These are phyloP conservation scores for Triplophysa dalaica DNA, from an alignment of 2,113 vertebrate species.

Conservation along the genomic window DNA sequence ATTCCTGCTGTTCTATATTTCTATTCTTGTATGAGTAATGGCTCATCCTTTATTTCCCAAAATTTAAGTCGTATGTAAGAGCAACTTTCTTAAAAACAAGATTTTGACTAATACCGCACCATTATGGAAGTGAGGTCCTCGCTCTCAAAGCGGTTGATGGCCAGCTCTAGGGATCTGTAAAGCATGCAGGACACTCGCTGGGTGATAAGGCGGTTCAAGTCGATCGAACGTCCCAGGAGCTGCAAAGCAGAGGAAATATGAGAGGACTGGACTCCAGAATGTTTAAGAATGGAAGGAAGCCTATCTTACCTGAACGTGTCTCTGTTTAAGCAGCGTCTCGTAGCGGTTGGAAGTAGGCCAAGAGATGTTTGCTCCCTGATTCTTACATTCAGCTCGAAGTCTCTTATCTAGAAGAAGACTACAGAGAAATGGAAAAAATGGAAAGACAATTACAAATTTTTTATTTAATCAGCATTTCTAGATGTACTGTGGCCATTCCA, in stretches of 20 bases:
- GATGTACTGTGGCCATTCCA: too few relatives aligned
- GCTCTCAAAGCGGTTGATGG: conserved; percentile 85
- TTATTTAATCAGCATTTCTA: too few relatives aligned
- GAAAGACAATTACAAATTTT: too few relatives aligned
- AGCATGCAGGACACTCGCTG: conserved; percentile 84
- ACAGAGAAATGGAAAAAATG: neutral
- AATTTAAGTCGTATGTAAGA: too few relatives aligned
- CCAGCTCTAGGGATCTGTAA: conserved; percentile 83
- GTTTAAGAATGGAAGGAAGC: neutral
- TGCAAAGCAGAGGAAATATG: conserved; percentile 54
- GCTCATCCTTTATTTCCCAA: neutral
- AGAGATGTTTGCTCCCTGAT: conserved; percentile 82
- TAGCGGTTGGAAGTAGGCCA: conserved; percentile 82
- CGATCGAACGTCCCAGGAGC: conserved; percentile 86
- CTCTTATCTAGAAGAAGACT: conserved; percentile 87
- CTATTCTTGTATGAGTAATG: neutral
- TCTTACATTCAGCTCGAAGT: conserved; percentile 85
- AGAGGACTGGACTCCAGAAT: neutral
- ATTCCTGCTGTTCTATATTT: conserved; percentile 19
- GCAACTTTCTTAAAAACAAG: neutral
- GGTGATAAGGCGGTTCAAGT: conserved; percentile 85
- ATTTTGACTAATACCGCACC: conserved; percentile 66
- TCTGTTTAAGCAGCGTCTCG: conserved; percentile 84
- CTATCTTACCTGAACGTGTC: conserved; percentile 81
- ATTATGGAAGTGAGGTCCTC: conserved; percentile 88